These are phyloP conservation scores for Psephotus haematonotus DNA, from an alignment of 2,113 vertebrate species.

Conservation along the genomic window DNA sequence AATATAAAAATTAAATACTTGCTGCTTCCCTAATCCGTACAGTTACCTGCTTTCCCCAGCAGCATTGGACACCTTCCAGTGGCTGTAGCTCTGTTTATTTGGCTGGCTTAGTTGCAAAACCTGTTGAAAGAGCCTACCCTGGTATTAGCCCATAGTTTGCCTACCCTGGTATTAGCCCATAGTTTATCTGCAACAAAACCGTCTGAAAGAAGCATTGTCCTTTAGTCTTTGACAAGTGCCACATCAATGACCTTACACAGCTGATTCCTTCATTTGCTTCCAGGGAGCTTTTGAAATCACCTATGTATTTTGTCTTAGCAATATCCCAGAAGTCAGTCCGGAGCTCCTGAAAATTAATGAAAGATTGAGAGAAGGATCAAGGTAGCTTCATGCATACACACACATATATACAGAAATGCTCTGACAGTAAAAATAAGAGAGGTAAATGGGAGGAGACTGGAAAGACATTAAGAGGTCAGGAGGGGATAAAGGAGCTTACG, in stretches of 20 bases:
- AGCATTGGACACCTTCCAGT: not conserved
- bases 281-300: not conserved
- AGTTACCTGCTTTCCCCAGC: not conserved
- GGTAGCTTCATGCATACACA: not conserved
- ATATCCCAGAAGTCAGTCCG: not conserved
- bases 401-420: not conserved
- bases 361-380: not conserved
- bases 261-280: not conserved
- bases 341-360: not conserved
- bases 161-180: not conserved
- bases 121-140: not conserved
- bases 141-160: not conserved
- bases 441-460: not conserved
- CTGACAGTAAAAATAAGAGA: not conserved
- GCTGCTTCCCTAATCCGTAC: rapidly evolving
- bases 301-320: not conserved
- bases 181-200: not conserved
- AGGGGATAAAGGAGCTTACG: not conserved
- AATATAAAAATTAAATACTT: not conserved
- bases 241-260: not conserved
- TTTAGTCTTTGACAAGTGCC: not conserved
- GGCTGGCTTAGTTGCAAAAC: not conserved
- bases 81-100: not conserved
- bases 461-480: not conserved
- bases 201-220: not conserved